A percentile compares a stretch with the other conserved stretches of the same genome.
phyloP scores from a whole-genome alignment of 1,140 invertebrate genomes.

The Drosophila parvula region DNA sequence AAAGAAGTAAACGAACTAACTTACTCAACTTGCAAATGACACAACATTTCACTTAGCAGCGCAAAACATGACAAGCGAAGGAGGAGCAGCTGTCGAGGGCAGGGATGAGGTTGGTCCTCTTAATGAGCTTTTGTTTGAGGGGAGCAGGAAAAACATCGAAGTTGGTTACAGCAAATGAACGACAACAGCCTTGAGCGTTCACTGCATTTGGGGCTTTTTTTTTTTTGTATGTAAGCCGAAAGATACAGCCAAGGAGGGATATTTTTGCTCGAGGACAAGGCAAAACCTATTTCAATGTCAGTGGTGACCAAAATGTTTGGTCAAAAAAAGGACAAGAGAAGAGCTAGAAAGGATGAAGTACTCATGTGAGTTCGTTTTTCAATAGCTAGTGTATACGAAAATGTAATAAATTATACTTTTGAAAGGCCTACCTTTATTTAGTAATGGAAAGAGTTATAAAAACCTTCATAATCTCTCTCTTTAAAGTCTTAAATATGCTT shows the following conservation, averaged over 20 bases:
- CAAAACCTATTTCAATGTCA: background rate
- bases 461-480: too few species aligned
- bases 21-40: slow-evolving; percentile 60
- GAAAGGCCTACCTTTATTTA: too few species aligned
- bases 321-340: background rate
- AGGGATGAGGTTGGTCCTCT: slow-evolving; percentile 38
- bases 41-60: slow-evolving; percentile 59
- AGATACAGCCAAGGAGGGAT: slow-evolving; percentile 3
- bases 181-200: slow-evolving; percentile 22
- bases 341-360: background rate
- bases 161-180: slow-evolving; percentile 31
- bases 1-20: slow-evolving; percentile 14
- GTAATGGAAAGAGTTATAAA: background rate
- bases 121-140: slow-evolving; percentile 48
- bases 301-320: background rate
- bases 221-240: slow-evolving; percentile 16
- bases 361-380: background rate
- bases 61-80: slow-evolving; percentile 47
- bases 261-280: slow-evolving; percentile 14
- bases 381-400: background rate
- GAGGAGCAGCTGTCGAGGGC: slow-evolving; percentile 16
- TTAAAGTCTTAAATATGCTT: background rate
- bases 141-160: slow-evolving; percentile 15
- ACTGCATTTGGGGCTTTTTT: slow-evolving; percentile 33
- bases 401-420: background rate